Percentiles rank a stretch among this genome's conserved stretches.
Conservation (phyloP, 2,888 invertebrate species). For the Suillia variegata region DNA sequence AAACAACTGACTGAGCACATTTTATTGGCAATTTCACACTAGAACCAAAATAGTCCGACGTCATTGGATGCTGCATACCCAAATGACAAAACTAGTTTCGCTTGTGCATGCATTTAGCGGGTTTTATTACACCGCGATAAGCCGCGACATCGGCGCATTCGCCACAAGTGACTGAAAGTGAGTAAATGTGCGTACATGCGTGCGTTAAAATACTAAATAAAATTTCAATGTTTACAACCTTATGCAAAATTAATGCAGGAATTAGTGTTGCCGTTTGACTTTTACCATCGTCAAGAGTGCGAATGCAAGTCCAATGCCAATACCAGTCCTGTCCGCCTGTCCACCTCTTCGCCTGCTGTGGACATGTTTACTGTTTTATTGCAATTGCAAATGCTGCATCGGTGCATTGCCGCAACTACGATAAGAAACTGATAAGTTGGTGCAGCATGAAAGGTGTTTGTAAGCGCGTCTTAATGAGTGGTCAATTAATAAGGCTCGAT, state of each 20-base stretch:
- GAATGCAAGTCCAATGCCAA: too few relatives aligned
- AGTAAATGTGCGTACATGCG: too few relatives aligned
- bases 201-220: not conserved
- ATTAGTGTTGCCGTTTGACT: not conserved
- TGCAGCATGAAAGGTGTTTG: not conserved
- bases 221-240: not conserved
- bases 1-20: not conserved
- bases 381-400: too few relatives aligned
- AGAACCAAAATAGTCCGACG: not conserved
- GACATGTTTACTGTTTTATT: too few relatives aligned
- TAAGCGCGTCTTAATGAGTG: not conserved
- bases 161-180: too few relatives aligned
- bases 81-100: constrained; percentile 1
- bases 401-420: too few relatives aligned
- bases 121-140: not conserved
- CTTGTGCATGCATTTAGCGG: not conserved
- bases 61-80: too few relatives aligned
- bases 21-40: not conserved
- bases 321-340: too few relatives aligned
- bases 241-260: not conserved
- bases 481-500: not conserved
- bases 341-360: too few relatives aligned
- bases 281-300: too few relatives aligned
- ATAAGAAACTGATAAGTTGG: too few relatives aligned
- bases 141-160: not conserved